Evolutionary conservation across 2,797 vertebrate species (phyloP).

Genomic region (Pteropus rufus): DNA sequence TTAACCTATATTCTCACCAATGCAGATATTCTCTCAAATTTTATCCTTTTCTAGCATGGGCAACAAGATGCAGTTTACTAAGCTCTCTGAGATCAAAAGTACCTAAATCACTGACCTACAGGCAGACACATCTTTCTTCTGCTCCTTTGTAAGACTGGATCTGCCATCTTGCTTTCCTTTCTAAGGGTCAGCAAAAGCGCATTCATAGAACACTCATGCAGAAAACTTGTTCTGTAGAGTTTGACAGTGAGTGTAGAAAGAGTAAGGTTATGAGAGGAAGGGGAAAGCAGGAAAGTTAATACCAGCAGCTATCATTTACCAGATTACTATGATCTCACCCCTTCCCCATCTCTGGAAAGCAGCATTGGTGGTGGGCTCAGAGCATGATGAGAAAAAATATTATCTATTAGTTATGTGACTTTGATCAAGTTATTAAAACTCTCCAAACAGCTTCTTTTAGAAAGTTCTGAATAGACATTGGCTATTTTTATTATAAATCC

Average conservation of each 20-base stretch:
- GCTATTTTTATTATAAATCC: neutral
- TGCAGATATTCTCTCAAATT: neutral
- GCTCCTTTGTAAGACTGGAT: neutral
- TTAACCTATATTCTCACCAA: neutral
- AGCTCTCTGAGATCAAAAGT: neutral
- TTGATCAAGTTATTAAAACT: neutral
- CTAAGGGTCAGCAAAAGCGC: neutral
- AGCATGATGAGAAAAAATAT: neutral
- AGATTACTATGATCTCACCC: neutral
- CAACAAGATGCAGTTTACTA: neutral
- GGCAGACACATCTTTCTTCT: neutral
- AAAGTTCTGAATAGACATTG: neutral
- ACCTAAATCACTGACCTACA: neutral
- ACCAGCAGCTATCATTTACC: neutral
- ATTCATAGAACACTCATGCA: neutral
- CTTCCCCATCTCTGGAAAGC: neutral
- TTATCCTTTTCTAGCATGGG: neutral
- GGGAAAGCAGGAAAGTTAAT: neutral
- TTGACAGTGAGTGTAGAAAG: neutral
- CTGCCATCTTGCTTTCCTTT: neutral
- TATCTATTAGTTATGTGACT: neutral
- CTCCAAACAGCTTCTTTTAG: neutral
- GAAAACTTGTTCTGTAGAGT: neutral
- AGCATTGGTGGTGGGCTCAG: neutral
- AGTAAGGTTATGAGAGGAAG: neutral